These are phyloP conservation scores for Dexiosoma caninum DNA, from an alignment of 2,888 invertebrate genomes.

Conservation along the genomic window DNA sequence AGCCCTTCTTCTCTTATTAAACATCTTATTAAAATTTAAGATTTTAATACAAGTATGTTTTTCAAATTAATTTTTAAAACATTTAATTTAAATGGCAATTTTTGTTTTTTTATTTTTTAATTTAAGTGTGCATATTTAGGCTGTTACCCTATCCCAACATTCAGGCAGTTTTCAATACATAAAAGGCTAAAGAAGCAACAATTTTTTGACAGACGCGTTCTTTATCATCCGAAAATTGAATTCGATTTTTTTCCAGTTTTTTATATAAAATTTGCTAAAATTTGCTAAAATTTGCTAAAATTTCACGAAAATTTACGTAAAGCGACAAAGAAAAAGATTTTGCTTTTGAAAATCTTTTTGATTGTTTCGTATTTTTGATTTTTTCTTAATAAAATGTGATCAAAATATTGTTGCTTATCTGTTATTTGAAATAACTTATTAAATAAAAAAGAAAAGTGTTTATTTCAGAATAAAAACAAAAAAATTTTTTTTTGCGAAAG, in stretches of 20 bases:
- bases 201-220: constrained; percentile 69
- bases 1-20: constrained; percentile 66
- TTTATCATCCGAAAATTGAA: constrained; percentile 36
- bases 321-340: constrained; percentile 74
- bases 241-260: not conserved
- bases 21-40: constrained; percentile 48
- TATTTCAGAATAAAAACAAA: no score
- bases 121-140: constrained; percentile 81
- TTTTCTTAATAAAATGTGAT: constrained; percentile 37
- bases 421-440: constrained; percentile 64
- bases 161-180: constrained; percentile 85
- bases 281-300: not conserved
- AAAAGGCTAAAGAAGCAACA: constrained; percentile 70
- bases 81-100: not conserved
- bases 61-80: constrained; percentile 35
- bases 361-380: constrained; percentile 71
- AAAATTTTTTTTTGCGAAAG: constrained; percentile 11
- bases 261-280: not conserved
- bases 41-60: constrained; percentile 45
- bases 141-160: constrained; percentile 99
- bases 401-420: constrained; percentile 75
- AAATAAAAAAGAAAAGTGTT: constrained; percentile 48
- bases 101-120: constrained; percentile 35
- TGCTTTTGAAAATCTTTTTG: constrained; percentile 77
- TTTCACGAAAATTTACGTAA: constrained; percentile 23